These are phyloP conservation scores for Sorex fumeus DNA, from an alignment of 2,113 vertebrate genomes.

Conservation along the genomic window DNA sequence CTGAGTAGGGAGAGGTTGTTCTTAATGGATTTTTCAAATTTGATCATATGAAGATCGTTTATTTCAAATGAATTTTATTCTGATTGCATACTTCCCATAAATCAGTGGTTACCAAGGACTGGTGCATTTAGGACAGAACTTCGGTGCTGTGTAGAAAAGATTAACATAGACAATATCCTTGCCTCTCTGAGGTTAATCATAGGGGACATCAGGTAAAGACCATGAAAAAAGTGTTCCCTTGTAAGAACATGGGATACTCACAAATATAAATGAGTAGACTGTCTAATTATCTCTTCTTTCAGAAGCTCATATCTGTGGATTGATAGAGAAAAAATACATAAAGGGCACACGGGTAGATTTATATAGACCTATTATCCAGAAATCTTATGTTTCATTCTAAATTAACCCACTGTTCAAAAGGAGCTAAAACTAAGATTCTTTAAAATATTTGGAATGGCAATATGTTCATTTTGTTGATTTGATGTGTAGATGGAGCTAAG, in stretches of 20 bases:
- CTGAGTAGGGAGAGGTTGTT: neutral
- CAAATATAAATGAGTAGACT: neutral
- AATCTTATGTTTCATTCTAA: conserved; percentile 43
- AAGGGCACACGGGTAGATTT: neutral
- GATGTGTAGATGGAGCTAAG: conserved; percentile 3
- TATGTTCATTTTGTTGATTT: conserved; percentile 15
- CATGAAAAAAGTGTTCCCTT: neutral
- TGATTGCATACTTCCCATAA: neutral
- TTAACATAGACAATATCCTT: neutral
- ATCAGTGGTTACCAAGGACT: neutral
- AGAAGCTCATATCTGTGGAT: neutral
- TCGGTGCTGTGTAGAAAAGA: conserved; percentile 29
- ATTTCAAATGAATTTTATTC: conserved; percentile 41
- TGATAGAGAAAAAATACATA: conserved; percentile 30
- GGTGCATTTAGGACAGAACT: neutral
- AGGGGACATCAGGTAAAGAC: conserved; percentile 17
- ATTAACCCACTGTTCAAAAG: conserved; percentile 27
- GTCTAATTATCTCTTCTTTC: neutral
- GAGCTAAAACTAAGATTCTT: conserved; percentile 17
- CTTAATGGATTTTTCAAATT: neutral
- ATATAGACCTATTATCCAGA: neutral
- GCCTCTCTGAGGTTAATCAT: neutral
- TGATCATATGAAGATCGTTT: neutral
- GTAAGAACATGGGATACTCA: neutral
- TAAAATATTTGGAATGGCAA: neutral